Conservation (phyloP, 1,140 invertebrate genomes). For the Drosophila micromelanica region DNA sequence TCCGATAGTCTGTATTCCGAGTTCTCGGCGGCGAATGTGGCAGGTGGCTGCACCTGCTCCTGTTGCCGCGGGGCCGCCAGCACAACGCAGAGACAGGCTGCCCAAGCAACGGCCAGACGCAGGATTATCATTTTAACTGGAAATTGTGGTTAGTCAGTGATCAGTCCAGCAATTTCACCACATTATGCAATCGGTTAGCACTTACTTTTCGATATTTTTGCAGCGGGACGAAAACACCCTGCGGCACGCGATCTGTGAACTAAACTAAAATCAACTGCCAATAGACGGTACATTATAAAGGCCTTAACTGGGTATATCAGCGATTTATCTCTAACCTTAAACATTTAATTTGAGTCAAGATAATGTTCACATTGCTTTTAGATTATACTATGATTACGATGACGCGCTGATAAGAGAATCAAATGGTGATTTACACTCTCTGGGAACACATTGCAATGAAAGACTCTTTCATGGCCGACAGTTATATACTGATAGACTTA, state of each 20-base stretch:
- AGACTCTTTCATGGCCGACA: constrained; percentile 21
- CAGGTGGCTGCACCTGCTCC: constrained; percentile 32
- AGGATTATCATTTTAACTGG: constrained; percentile 49
- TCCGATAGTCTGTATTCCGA: constrained; percentile 59
- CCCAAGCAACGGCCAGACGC: constrained; percentile 50
- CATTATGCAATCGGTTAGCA: constrained; percentile 14
- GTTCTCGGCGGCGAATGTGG: constrained; percentile 24
- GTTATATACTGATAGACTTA: constrained; percentile 29
- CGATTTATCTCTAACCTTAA: constrained; percentile 63
- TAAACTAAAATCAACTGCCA: constrained; percentile 49
- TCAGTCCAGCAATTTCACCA: constrained; percentile 34
- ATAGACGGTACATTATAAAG: constrained; percentile 53
- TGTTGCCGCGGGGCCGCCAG: constrained; percentile 31
- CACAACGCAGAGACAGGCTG: constrained; percentile 49
- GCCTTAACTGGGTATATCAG: constrained; percentile 35
- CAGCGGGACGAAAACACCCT: neutral
- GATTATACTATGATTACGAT: constrained; percentile 58
- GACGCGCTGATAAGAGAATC: constrained; percentile 43
- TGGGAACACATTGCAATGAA: constrained; percentile 37
- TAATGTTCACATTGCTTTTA: constrained; percentile 51
- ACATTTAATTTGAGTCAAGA: constrained; percentile 71
- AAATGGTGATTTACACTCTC: constrained; percentile 63
- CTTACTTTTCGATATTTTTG: constrained; percentile 19
- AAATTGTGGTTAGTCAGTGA: constrained; percentile 1
- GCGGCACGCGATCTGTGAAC: constrained; percentile 47